Evolutionary conservation across 2,113 vertebrate genomes (phyloP).

Genomic region (Oreochromis aureus): DNA sequence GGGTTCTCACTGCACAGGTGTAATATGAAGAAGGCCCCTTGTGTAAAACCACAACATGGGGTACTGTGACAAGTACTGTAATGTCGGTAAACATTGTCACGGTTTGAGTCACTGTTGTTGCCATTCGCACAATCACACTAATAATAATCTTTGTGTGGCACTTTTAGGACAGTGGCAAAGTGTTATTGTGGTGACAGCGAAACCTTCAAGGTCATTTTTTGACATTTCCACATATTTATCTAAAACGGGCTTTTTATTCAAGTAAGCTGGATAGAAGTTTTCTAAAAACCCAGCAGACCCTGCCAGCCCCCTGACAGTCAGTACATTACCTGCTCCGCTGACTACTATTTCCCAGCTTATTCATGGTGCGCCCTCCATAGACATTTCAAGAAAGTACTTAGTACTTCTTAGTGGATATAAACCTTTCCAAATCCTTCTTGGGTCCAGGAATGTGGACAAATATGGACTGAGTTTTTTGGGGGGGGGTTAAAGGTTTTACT

Average conservation of each 20-base stretch:
- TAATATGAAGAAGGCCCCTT: slow-evolving; percentile 10
- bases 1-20: slow-evolving; percentile 21
- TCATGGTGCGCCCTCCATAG: background rate
- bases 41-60: slow-evolving; percentile 21
- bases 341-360: background rate
- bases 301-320: background rate
- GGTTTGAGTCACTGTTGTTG: slow-evolving; percentile 8
- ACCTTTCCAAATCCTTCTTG: background rate
- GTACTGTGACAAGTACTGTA: background rate
- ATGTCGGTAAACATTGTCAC: slow-evolving; percentile 11
- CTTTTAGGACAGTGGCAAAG: background rate
- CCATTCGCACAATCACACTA: background rate
- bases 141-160: background rate
- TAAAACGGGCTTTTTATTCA: background rate
- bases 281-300: background rate
- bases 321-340: background rate
- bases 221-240: background rate
- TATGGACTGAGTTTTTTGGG: background rate
- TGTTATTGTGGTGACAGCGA: background rate
- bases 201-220: background rate
- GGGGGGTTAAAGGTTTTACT: background rate
- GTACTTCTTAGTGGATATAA: background rate
- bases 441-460: background rate
- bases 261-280: background rate
- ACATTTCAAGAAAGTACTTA: background rate